Conservation (phyloP, 2,797 vertebrate species). For the Protosalanx chinensis region DNA sequence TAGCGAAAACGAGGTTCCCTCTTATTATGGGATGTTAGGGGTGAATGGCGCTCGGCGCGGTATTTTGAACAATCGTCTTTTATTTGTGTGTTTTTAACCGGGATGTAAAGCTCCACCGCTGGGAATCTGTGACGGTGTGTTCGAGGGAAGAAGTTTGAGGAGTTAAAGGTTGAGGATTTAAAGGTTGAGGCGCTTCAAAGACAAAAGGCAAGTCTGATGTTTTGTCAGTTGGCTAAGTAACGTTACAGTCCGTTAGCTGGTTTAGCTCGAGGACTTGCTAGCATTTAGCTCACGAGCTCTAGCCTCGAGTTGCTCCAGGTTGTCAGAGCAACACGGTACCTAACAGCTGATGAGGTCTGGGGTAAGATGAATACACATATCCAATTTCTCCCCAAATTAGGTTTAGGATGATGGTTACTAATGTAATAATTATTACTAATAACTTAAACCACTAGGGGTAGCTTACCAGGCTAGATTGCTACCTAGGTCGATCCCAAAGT, state of each 20-base stretch:
- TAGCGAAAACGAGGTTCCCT: not conserved
- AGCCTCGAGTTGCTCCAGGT: not conserved
- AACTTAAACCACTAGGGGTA: no score
- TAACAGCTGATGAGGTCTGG: constrained; percentile 38
- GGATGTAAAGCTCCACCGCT: constrained; percentile 54
- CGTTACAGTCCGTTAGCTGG: constrained; percentile 66
- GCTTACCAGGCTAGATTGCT: no score
- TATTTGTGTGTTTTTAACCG: constrained; percentile 67
- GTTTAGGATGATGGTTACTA: no score
- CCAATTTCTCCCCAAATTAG: no score
- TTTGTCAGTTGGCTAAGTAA: constrained; percentile 53
- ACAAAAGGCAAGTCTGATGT: constrained; percentile 37
- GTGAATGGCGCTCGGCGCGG: constrained; percentile 98
- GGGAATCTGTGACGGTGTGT: constrained; percentile 38
- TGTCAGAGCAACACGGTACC: constrained; percentile 5
- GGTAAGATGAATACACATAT: not conserved
- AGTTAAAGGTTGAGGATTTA: constrained; percentile 12
- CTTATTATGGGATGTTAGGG: constrained; percentile 90
- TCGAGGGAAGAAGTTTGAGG: not conserved
- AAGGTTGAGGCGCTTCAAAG: constrained; percentile 8
- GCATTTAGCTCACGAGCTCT: not conserved
- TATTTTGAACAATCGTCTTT: constrained; percentile 97
- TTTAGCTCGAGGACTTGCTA: constrained; percentile 51
- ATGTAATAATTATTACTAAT: no score
- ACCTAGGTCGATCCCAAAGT: no score